These are phyloP conservation scores for Andrena marginata DNA, from an alignment of 2,888 invertebrate species.

Conservation along the genomic window DNA sequence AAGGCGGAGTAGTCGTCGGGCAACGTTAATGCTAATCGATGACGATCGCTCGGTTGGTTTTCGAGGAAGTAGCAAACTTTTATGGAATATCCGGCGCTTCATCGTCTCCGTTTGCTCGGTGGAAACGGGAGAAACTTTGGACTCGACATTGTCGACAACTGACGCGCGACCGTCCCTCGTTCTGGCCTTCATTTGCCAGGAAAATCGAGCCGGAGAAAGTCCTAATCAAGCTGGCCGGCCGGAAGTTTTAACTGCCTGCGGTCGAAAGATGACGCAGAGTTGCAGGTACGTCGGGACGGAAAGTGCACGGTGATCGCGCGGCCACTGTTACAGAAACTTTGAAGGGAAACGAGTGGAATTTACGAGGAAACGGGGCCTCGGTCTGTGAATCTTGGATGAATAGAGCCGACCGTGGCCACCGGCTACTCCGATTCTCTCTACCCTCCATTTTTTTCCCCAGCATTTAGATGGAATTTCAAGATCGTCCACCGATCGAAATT, in stretches of 20 bases:
- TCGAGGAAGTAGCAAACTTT: constrained; percentile 14
- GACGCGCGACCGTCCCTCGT: constrained; percentile 22
- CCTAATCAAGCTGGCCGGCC: constrained; percentile 55
- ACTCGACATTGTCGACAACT: constrained; percentile 35
- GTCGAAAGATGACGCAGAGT: constrained; percentile 47
- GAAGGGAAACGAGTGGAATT: constrained; percentile 14
- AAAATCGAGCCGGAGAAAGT: constrained; percentile 43
- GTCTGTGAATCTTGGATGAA: constrained; percentile 25
- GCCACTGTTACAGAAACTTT: constrained; percentile 39
- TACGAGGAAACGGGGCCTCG: neutral
- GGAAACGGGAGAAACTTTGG: constrained; percentile 20
- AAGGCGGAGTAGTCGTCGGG: too few species aligned
- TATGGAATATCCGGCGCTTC: constrained; percentile 4
- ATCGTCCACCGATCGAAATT: neutral
- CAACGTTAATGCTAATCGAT: constrained; percentile 25
- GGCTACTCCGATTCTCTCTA: neutral
- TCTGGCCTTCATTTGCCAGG: constrained; percentile 1
- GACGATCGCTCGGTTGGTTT: constrained; percentile 27
- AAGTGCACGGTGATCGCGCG: constrained; percentile 35
- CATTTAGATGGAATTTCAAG: neutral
- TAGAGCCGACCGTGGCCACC: constrained; percentile 9
- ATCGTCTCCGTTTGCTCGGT: constrained; percentile 4
- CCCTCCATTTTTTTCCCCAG: neutral
- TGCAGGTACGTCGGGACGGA: constrained; percentile 47
- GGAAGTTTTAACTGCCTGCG: constrained; percentile 60